phyloP scores from a whole-genome alignment of 2,113 vertebrate genomes.

The Tichodroma muraria region DNA sequence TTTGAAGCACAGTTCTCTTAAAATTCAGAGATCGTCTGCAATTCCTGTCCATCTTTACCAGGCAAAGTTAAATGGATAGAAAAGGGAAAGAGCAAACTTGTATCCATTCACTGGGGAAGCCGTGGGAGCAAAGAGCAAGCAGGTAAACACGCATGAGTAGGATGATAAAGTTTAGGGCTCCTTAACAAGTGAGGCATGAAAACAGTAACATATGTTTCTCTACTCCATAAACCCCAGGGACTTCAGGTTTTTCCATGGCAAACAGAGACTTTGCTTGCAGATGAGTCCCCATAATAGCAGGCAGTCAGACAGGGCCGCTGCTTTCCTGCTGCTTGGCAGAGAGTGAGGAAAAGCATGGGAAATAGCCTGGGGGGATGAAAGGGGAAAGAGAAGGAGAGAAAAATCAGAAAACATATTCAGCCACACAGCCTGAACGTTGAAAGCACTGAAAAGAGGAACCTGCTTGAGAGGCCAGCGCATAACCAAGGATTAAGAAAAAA shows the following conservation, averaged over 20 bases:
- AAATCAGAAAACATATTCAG: background rate
- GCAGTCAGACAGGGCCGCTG: background rate
- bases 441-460: background rate
- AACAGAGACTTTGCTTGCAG: background rate
- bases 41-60: background rate
- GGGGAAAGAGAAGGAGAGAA: background rate
- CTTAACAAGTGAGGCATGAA: background rate
- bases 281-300: background rate
- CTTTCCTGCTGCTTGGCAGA: background rate
- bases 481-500: background rate
- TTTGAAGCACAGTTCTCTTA: background rate
- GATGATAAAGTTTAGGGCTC: background rate
- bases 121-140: background rate
- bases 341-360: background rate
- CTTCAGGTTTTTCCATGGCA: background rate
- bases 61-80: background rate
- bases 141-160: background rate
- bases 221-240: background rate
- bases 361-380: background rate
- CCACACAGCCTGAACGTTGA: background rate
- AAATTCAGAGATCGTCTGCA: background rate
- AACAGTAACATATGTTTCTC: background rate
- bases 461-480: background rate
- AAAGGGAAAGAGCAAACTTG: background rate
- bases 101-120: background rate